These are phyloP conservation scores for Cydia splendana DNA, from an alignment of 1,140 invertebrate genomes.

Conservation along the genomic window DNA sequence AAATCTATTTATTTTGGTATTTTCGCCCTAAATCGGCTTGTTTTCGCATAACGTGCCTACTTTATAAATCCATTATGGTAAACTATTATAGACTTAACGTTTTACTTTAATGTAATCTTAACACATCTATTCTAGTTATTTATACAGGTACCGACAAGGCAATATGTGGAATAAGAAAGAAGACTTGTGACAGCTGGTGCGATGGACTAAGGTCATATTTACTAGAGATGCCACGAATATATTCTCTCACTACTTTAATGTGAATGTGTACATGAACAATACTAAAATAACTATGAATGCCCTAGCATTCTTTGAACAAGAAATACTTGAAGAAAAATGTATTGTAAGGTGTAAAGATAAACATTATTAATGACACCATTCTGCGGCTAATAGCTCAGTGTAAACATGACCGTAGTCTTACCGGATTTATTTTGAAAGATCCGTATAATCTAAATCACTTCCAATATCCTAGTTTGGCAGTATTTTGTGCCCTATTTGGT, in stretches of 20 bases:
- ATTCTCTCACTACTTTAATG: too few species aligned
- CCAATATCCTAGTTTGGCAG: neutral
- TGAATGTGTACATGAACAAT: neutral
- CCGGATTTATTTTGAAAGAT: neutral
- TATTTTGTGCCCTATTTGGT: neutral
- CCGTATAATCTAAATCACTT: neutral
- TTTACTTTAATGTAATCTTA: neutral
- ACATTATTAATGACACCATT: too few species aligned
- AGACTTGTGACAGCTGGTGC: neutral
- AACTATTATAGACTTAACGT: neutral
- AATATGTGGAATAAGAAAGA: neutral
- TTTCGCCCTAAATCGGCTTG: neutral
- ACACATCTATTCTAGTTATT: conserved; percentile 30
- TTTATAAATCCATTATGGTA: neutral
- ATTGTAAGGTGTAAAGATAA: too few species aligned
- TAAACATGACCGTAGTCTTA: neutral
- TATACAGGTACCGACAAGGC: neutral
- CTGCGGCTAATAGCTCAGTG: neutral
- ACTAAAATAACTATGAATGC: too few species aligned
- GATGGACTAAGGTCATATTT: neutral
- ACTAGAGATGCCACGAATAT: too few species aligned
- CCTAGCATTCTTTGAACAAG: too few species aligned
- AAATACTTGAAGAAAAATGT: too few species aligned
- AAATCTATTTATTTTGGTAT: neutral
- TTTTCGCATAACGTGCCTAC: conserved; percentile 9